A percentile compares a stretch with the other conserved stretches of the same genome.
Evolutionary conservation across 1,140 invertebrate species (phyloP).

Genomic region (Oncopeltus fasciatus): DNA sequence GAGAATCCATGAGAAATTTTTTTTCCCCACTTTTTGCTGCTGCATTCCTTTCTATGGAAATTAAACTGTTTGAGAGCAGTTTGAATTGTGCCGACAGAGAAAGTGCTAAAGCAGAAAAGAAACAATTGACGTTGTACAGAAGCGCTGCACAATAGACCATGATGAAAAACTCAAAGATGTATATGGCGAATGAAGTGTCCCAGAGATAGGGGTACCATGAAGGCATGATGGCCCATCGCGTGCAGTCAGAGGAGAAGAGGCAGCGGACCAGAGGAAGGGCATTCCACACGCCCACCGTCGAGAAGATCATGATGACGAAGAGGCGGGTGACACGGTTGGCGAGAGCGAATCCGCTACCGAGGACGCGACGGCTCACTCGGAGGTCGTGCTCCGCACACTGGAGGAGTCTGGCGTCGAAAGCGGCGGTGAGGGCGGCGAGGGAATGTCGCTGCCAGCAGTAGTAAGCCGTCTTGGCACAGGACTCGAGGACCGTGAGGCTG

Average conservation of each 20-base stretch:
- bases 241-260: not conserved
- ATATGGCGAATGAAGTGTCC: not conserved
- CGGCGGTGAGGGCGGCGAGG: not conserved
- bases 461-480: constrained; percentile 14
- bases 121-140: constrained; percentile 18
- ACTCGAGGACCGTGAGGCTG: constrained; percentile 17
- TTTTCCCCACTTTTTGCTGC: not conserved
- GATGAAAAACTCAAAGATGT: constrained; percentile 17
- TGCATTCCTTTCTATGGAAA: constrained; percentile 8
- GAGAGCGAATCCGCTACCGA: not conserved
- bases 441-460: constrained; percentile 7
- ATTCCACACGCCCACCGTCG: constrained; percentile 19
- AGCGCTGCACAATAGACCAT: constrained; percentile 20
- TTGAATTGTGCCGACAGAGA: constrained; percentile 12
- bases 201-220: constrained; percentile 10
- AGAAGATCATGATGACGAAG: constrained; percentile 18
- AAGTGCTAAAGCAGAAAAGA: constrained; percentile 13
- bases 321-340: constrained; percentile 1
- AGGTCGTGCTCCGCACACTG: not conserved
- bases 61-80: constrained; percentile 8
- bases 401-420: constrained; percentile 11
- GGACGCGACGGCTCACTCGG: not conserved
- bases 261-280: constrained; percentile 12
- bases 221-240: constrained; percentile 11
- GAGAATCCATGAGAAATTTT: constrained; percentile 4